These are phyloP conservation scores for Lydus trimaculatus DNA, from an alignment of 2,888 invertebrate species.

Conservation along the genomic window DNA sequence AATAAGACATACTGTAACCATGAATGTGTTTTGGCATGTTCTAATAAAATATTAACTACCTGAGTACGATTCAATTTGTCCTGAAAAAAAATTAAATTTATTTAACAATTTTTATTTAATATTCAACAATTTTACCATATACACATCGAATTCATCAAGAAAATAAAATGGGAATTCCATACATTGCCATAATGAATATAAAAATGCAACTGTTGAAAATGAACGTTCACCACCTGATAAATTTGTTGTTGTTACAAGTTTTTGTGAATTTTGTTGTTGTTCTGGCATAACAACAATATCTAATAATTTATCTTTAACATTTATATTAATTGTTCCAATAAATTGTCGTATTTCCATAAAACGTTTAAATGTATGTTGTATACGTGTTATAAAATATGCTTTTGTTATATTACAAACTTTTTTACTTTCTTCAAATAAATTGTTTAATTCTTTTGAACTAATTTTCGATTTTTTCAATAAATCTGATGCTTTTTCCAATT, in stretches of 20 bases:
- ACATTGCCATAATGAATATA: constrained; percentile 92
- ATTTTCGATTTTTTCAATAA: constrained; percentile 46
- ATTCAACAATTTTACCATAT: constrained; percentile 72
- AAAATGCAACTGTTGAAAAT: constrained; percentile 93
- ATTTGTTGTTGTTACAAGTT: constrained; percentile 67
- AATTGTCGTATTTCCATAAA: constrained; percentile 67
- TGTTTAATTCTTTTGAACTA: constrained; percentile 44
- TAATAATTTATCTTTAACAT: constrained; percentile 61
- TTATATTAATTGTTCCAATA: constrained; percentile 67
- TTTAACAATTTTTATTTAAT: background rate
- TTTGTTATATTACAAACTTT: constrained; percentile 56
- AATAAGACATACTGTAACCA: constrained; percentile 87
- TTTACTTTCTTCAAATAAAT: constrained; percentile 52
- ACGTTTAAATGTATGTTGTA: constrained; percentile 63
- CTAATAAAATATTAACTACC: constrained; percentile 79
- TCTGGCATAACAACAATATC: constrained; percentile 64
- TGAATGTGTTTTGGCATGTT: constrained; percentile 73
- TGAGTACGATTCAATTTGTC: constrained; percentile 84
- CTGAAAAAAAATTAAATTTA: constrained; percentile 58
- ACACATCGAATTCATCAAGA: constrained; percentile 97
- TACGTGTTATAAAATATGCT: constrained; percentile 55
- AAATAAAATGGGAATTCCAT: constrained; percentile 92
- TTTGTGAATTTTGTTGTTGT: constrained; percentile 61
- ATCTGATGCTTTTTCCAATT: constrained; percentile 49
- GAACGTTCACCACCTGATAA: constrained; percentile 96